These are phyloP conservation scores for Mormyrus lacerda DNA, from an alignment of 2,113 vertebrate genomes.

Conservation along the genomic window DNA sequence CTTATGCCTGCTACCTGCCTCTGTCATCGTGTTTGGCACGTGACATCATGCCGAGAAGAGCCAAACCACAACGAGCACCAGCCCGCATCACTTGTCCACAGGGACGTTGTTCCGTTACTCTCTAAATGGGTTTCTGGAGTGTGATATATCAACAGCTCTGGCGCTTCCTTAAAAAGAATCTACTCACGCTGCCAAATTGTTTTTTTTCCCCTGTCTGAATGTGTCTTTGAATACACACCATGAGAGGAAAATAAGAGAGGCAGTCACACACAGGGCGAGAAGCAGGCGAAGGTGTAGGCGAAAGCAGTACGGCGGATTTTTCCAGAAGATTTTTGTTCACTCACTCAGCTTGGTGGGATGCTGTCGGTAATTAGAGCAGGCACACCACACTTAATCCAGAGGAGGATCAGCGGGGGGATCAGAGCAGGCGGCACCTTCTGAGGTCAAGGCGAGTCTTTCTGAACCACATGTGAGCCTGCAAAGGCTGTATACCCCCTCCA, in stretches of 20 bases:
- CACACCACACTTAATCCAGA: not conserved
- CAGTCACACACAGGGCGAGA: not conserved
- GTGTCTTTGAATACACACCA: not conserved
- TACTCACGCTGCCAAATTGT: not conserved
- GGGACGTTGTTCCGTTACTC: not conserved
- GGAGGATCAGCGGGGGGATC: not conserved
- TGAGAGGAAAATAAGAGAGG: not conserved
- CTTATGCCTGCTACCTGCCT: no score
- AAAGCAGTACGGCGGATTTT: not conserved
- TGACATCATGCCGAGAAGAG: not conserved
- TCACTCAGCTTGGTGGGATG: not conserved
- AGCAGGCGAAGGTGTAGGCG: not conserved
- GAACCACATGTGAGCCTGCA: not conserved
- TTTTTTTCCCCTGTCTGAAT: not conserved
- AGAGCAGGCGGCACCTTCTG: not conserved
- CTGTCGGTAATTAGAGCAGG: not conserved
- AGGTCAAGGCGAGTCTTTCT: not conserved
- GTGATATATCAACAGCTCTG: not conserved
- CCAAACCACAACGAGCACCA: not conserved
- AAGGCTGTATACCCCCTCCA: not conserved
- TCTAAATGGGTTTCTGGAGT: not conserved
- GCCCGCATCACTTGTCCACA: not conserved
- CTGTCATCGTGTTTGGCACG: no score
- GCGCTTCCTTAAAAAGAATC: not conserved
- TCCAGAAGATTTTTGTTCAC: not conserved